Base-by-base conservation (phyloP, 2,888 invertebrate genomes). In the Lamproptera curius region DNA sequence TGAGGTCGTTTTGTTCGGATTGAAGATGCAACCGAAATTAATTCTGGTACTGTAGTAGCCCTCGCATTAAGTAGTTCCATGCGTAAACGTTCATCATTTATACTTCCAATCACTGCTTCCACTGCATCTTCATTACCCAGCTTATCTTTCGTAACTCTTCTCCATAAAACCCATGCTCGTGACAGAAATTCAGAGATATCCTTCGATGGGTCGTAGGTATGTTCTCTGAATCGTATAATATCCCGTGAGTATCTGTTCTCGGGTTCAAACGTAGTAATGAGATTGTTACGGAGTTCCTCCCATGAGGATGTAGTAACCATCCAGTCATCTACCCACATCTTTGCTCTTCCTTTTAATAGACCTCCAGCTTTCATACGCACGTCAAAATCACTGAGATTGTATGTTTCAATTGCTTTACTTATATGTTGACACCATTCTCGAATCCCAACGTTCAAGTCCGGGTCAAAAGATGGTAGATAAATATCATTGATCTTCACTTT, bases 21-120 rank as follows among this genome's bases (percentile, higher is more conserved):
- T 6, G 23, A 23, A 4, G 28, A 9, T 10, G 50, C 53, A 5
- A 53, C 42, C 0, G 50, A 53, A 34, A 53, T 53, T n/a, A 50
- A 20, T 28, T 53, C 50, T 0, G 53, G 53, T 0, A 53, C 53
- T 0, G 45, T 23, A 1, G 9, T 35, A 1, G 53, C 53, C 10
- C 41, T 31, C 2, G 34, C 45, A 31, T 53, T 52, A 41, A 52
- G 26, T 5, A 53, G 16, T 23, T 50, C 52, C 1, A 50, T 28
- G 2, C 28, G 9, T 2, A 28, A n/a, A 9, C 28, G 28, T 28
- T 28, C 28, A 9, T 28, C 28, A 28, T 8, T 5, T 5, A 28
- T 28, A 2, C 2, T 5, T 5, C 28, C 28, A 8, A 28, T 51
- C 2, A 51, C 51, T 0, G 51, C 51, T 26, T 51, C 51, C 1